A percentile compares a stretch with the other conserved stretches of the same genome.
phyloP scores from a whole-genome alignment of 2,113 vertebrate species.

The Eleginops maclovinus region DNA sequence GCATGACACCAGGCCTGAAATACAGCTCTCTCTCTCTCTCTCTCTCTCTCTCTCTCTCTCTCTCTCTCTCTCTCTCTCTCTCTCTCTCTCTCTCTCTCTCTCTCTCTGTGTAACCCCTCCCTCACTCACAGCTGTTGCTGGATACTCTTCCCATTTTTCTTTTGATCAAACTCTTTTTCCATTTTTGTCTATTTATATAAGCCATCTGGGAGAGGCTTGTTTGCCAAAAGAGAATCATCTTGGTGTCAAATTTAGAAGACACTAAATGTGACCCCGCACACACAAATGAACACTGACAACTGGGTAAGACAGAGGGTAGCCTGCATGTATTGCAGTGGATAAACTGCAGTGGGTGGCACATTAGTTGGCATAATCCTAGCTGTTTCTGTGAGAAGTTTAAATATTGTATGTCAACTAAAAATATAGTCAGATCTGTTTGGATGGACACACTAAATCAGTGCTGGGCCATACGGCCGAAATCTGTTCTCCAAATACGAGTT shows the following conservation, averaged over 20 bases:
- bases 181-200: slow-evolving; percentile 55
- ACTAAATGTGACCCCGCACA: slow-evolving; percentile 33
- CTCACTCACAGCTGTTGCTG: slow-evolving; percentile 71
- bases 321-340: slow-evolving; percentile 20
- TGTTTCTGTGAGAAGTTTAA: not conserved
- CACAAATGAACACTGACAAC: slow-evolving; percentile 48
- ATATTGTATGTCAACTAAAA: slow-evolving; percentile 8
- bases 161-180: slow-evolving; percentile 66
- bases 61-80: slow-evolving; percentile 43
- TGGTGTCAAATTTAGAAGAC: slow-evolving; percentile 33
- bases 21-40: slow-evolving; percentile 64
- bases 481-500: too few species aligned
- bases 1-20: slow-evolving; percentile 74
- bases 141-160: slow-evolving; percentile 67
- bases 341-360: slow-evolving; percentile 12
- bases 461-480: too few species aligned
- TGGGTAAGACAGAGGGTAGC: slow-evolving; percentile 23
- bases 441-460: not conserved
- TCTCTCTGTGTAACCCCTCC: slow-evolving; percentile 32
- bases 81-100: slow-evolving; percentile 44
- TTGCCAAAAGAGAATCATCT: slow-evolving; percentile 20
- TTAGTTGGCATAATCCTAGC: not conserved
- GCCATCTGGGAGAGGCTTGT: slow-evolving; percentile 36
- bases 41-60: slow-evolving; percentile 45
- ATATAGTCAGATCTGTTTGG: not conserved